phyloP scores from a whole-genome alignment of 2,888 invertebrate species.

The Griposia aprilina region DNA sequence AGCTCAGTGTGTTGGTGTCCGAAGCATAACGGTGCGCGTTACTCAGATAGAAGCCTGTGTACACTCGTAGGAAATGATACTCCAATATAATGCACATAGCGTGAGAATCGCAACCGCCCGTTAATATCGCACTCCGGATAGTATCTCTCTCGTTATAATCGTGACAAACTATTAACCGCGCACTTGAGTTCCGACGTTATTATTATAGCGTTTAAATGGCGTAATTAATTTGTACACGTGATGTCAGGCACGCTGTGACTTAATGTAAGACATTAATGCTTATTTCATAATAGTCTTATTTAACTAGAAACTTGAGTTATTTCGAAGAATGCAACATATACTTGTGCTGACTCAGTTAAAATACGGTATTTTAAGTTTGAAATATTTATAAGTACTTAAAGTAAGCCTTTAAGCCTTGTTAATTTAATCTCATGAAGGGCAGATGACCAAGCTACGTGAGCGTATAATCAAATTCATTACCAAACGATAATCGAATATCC shows the following conservation, averaged over 20 bases:
- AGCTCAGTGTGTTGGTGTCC: slow-evolving; percentile 85
- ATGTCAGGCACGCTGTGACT: slow-evolving; percentile 62
- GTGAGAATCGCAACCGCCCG: slow-evolving; percentile 80
- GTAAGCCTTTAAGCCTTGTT: slow-evolving; percentile 28
- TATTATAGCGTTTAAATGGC: slow-evolving; percentile 74
- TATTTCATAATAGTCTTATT: slow-evolving; percentile 58
- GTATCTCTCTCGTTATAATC: slow-evolving; percentile 79
- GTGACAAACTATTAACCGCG: slow-evolving; percentile 83
- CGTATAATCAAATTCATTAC: slow-evolving; percentile 44
- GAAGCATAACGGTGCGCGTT: slow-evolving; percentile 81
- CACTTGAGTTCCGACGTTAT: slow-evolving; percentile 76
- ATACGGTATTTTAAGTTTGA: slow-evolving; percentile 42
- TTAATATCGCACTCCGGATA: slow-evolving; percentile 77
- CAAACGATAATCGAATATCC: slow-evolving; percentile 37
- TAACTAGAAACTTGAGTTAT: slow-evolving; percentile 54
- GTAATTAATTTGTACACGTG: slow-evolving; percentile 73
- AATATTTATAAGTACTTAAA: slow-evolving; percentile 12
- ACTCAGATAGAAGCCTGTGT: slow-evolving; percentile 74
- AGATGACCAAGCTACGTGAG: slow-evolving; percentile 2
- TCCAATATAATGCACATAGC: slow-evolving; percentile 74
- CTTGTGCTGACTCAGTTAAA: slow-evolving; percentile 42
- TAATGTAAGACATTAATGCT: slow-evolving; percentile 52
- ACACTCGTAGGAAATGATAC: slow-evolving; percentile 78
- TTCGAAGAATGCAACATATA: slow-evolving; percentile 48
- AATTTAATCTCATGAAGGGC: slow-evolving; percentile 16